A percentile compares a stretch with the other conserved stretches of the same genome.
Evolutionary conservation across 2,113 vertebrate genomes (phyloP).

Genomic region (Noturus placidus): DNA sequence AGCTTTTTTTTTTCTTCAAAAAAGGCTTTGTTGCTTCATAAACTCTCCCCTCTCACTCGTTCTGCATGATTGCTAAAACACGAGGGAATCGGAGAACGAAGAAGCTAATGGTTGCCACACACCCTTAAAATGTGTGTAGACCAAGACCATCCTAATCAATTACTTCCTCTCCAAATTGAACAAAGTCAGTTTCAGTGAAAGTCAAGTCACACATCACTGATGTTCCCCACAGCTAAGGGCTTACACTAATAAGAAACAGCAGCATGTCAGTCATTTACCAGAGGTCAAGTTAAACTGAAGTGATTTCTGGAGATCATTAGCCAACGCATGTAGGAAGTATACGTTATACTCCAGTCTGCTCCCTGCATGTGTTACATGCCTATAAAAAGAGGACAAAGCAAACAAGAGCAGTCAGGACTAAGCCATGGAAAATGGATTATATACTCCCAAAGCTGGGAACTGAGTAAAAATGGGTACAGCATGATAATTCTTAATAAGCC

Average conservation of each 20-base stretch:
- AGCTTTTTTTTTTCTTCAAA: neutral
- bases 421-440: conserved; percentile 18
- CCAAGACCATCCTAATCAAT: neutral
- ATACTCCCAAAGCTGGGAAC: neutral
- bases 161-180: neutral
- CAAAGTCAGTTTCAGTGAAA: conserved; percentile 1
- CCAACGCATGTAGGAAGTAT: neutral
- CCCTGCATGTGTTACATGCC: neutral
- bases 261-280: neutral
- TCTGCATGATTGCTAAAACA: neutral
- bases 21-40: neutral
- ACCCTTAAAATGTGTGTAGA: neutral
- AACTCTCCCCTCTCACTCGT: neutral
- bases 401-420: neutral
- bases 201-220: neutral
- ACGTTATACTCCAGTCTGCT: neutral
- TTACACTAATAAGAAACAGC: neutral
- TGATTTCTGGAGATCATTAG: conserved; percentile 1
- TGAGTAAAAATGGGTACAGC: neutral
- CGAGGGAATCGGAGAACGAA: neutral
- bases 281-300: neutral
- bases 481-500: conserved; percentile 12
- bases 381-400: conserved; percentile 10
- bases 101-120: neutral
- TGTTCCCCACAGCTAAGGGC: neutral